phyloP scores from a whole-genome alignment of 2,888 invertebrate genomes.

The Sericinus montela region DNA sequence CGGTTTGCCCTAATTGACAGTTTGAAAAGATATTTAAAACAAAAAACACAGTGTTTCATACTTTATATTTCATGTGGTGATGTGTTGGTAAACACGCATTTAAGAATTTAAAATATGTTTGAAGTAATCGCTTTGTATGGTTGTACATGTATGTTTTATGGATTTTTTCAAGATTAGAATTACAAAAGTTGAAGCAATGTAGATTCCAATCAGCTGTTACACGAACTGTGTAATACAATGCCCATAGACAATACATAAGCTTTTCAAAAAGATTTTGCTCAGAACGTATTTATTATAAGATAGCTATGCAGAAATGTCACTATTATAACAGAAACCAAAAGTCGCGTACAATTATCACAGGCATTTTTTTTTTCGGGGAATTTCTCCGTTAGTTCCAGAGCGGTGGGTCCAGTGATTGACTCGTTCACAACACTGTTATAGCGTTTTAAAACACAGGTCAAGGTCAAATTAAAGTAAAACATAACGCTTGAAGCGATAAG shows the following conservation, averaged over 20 bases:
- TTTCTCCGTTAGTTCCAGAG: constrained; percentile 28
- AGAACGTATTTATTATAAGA: not conserved
- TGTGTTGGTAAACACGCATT: no score
- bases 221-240: no score
- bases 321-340: constrained; percentile 19
- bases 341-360: constrained; percentile 43
- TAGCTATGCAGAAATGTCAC: not conserved
- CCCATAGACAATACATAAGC: no score
- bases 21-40: constrained; percentile 7
- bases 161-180: no score
- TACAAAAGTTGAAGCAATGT: no score
- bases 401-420: constrained; percentile 38
- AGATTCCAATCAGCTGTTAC: no score
- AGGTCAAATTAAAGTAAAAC: constrained; percentile 13
- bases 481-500: constrained; percentile 48
- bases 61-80: no score
- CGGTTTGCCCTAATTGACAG: constrained; percentile 14
- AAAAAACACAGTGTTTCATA: no score
- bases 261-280: not conserved
- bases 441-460: constrained; percentile 29
- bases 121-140: no score
- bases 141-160: no score
- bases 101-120: no score
- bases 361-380: constrained; percentile 34
- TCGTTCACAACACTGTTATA: constrained; percentile 27